Evolutionary conservation across 30 jellyfish, hydroid and myxozoan genomes (phyloP).

Genomic region (Aurelia sp.): DNA sequence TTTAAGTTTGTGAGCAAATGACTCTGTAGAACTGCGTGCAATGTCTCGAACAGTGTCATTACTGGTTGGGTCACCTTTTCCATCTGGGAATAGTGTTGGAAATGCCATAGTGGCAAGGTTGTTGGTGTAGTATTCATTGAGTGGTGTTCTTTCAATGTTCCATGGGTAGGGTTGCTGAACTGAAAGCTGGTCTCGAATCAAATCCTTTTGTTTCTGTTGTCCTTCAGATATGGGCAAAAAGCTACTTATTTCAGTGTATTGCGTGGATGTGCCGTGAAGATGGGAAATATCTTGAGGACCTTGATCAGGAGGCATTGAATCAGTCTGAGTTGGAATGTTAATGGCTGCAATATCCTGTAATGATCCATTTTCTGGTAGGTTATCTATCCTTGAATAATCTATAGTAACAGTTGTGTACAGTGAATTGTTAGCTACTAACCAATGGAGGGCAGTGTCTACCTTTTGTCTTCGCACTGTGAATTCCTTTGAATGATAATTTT

Average conservation of each 20-base stretch:
- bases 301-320: too few relatives aligned
- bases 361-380: slow-evolving; percentile 35
- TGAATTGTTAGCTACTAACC: slow-evolving; percentile 58
- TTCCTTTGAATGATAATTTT: slow-evolving; percentile 7
- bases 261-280: too few relatives aligned
- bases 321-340: too few relatives aligned
- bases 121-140: slow-evolving; percentile 30
- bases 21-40: slow-evolving; percentile 14
- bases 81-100: slow-evolving; percentile 37
- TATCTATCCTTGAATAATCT: slow-evolving; percentile 1
- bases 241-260: background rate
- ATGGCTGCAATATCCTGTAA: too few relatives aligned
- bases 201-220: background rate
- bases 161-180: background rate
- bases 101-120: slow-evolving; percentile 49
- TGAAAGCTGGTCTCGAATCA: background rate
- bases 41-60: slow-evolving; percentile 10
- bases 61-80: slow-evolving; percentile 45
- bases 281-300: too few relatives aligned
- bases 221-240: background rate
- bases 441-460: slow-evolving; percentile 46
- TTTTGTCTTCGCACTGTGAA: slow-evolving; percentile 30
- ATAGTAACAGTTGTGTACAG: slow-evolving; percentile 28
- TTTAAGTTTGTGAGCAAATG: background rate
- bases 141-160: background rate